Evolutionary conservation across 2,888 invertebrate species (phyloP), one percentile per base, ranked within the genome.

Genomic region (Limenitis camilla): DNA sequence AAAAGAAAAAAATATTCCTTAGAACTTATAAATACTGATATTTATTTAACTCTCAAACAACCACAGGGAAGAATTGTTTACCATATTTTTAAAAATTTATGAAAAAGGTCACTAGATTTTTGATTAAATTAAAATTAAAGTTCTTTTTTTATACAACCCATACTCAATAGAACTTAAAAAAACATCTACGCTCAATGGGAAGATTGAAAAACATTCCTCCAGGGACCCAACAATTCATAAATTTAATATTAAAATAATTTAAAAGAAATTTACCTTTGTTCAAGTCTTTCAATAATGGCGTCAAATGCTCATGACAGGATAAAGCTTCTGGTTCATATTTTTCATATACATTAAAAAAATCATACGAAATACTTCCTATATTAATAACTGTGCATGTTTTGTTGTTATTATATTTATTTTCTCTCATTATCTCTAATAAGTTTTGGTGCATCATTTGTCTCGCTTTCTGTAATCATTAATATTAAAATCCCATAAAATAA

Each of bases 361-460:
- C 78, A 10, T 62, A 57, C 5, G 84, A 67, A 40, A 80, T 71
- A 39, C 71, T 63, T 0, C 80, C 86, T 1, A 79, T 74, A 58
- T 80, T 74, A 46, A 86, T 80, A 0, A 81, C 69, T 0, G 67
- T 49, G 65, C 80, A 77, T 0, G 77, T 70, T 36, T 64, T 62
- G 6, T 7, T 56, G 44, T 73, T 78, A 8, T 70, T 63, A 51
- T 81, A 79, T 2, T 38, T 10, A 30, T 70, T 63, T 32, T 69
- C 63, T 27, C 74, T 74, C 27, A 76, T 58, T 29, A 78, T 60
- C 8, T 71, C 71, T 39, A 81, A 38, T 19, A 87, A 56, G 39
- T 61, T 69, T 36, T 76, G 73, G 43, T 83, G 78, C 76, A 87
- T 79, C 74, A 79, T 74, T 58, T 81, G 79, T 59, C 78, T 81